Evolutionary conservation across 2,113 vertebrate genomes (phyloP).

Genomic region (Leucosticte australis): DNA sequence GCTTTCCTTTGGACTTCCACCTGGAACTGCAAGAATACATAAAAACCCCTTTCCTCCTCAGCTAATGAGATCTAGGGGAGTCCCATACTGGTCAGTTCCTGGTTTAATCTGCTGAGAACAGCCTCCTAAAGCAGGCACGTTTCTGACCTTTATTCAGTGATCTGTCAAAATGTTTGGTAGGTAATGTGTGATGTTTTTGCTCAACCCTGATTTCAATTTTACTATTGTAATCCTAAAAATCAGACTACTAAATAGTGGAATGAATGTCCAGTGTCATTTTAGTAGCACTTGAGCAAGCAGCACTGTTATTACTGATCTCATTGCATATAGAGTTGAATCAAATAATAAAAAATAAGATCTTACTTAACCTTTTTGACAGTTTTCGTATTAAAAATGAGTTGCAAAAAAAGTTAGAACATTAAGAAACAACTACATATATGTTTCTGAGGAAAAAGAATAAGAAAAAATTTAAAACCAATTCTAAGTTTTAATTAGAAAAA

Average conservation of each 20-base stretch:
- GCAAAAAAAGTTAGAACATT: not conserved
- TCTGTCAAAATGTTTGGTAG: not conserved
- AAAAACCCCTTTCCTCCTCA: not conserved
- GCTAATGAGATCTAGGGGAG: not conserved
- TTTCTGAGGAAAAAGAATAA: not conserved
- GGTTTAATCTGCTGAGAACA: not conserved
- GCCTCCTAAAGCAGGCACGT: not conserved
- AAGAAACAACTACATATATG: not conserved
- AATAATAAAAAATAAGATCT: not conserved
- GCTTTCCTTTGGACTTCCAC: not conserved
- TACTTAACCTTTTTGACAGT: not conserved
- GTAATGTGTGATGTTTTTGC: not conserved
- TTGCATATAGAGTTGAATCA: not conserved
- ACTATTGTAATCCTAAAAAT: not conserved
- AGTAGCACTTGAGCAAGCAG: not conserved
- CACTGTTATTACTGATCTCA: not conserved
- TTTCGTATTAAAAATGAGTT: not conserved
- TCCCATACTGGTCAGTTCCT: not conserved
- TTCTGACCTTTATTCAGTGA: not conserved
- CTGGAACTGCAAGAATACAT: not conserved
- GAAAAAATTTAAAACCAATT: not conserved
- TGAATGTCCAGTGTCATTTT: not conserved
- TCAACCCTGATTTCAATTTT: not conserved
- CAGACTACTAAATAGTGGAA: not conserved
- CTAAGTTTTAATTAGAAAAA: not conserved